Evolutionary conservation across 2,113 vertebrate species (phyloP), one percentile per base, ranked within the genome.

Genomic region (Pogona vitticeps): DNA sequence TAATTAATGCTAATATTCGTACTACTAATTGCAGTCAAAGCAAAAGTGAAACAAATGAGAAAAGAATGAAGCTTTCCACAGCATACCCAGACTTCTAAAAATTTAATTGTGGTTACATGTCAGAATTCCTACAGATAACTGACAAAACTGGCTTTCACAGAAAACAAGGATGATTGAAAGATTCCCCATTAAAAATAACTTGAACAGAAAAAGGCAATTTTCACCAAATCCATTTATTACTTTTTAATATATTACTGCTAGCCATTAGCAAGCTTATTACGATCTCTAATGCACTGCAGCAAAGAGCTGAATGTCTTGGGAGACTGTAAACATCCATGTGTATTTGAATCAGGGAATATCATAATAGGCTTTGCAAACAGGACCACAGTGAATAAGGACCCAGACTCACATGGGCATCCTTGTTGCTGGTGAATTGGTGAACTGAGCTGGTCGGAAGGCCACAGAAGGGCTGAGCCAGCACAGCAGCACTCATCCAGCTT

Each of bases 91-190:
- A 38, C 7, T 21, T 36, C 38, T 72, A 18, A 82, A 36, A 86
- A 73, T 23, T 17, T 83, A 33, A 6, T 17, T n/a, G 6, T n/a
- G 1, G 52, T 85, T 81, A 13, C 72, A 42, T 14, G 2, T 85
- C n/a, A 40, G 36, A 65, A 36, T 28, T 86, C 18, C 42, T 26
- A 21, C 38, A 56, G 76, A 21, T 13, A 73, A 21, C 46, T 40
- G n/a, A 63, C 40, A 87, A 65, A 87, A 82, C 2, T 52, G 65
- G 33, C 14, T 89, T 88, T 84, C 79, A 79, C 12, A 70, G 42
- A 73, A n/a, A 84, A 52, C 31, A 77, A 73, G 33, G 38, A 6
- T 78, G 20, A 88, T 65, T 58, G 67, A 82, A 88, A 76, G 28
- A 6, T 6, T 1, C 38, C 13, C 56, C 17, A 9, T 42, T 33